Percentiles rank a stretch among this genome's conserved stretches.
Evolutionary conservation across 1,140 invertebrate species (phyloP).

Genomic region (Pseudomyrmex concolor): DNA sequence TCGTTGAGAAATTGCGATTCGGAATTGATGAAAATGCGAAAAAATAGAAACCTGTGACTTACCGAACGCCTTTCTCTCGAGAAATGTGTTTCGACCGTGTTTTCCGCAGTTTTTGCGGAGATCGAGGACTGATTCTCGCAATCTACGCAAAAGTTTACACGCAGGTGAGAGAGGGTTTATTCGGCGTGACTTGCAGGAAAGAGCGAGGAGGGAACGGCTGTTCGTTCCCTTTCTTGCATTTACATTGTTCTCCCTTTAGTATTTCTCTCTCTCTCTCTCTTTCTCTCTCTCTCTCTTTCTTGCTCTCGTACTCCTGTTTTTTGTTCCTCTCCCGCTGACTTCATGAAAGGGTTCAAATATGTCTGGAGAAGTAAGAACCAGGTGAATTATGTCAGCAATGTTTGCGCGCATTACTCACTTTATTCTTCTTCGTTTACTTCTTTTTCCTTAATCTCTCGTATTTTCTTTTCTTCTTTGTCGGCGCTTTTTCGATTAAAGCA

Average conservation of each 20-base stretch:
- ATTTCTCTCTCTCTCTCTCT: constrained; percentile 1
- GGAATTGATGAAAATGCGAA: no score
- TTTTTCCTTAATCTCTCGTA: constrained; percentile 18
- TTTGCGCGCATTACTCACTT: constrained; percentile 37
- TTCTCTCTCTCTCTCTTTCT: constrained; percentile 21
- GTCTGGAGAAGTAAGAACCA: constrained; percentile 46
- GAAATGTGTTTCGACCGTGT: no score
- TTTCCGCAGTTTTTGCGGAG: constrained; percentile 1
- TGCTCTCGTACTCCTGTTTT: constrained; percentile 47
- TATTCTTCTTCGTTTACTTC: constrained; percentile 33
- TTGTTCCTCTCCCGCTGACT: constrained; percentile 38
- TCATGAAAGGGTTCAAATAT: constrained; percentile 53
- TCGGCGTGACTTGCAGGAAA: constrained; percentile 39
- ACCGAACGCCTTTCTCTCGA: not conserved
- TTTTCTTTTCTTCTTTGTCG: constrained; percentile 13
- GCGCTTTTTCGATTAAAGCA: not conserved
- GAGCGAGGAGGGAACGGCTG: constrained; percentile 23
- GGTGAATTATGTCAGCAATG: constrained; percentile 46
- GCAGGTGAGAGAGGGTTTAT: constrained; percentile 44
- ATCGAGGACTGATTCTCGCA: constrained; percentile 35
- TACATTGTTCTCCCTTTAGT: constrained; percentile 20
- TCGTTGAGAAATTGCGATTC: no score
- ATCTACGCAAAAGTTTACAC: constrained; percentile 40
- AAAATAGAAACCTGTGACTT: not conserved
- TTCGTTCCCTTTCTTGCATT: constrained; percentile 31